A percentile compares a stretch with the other conserved stretches of the same genome.
These are phyloP conservation scores for Macrotis lagotis DNA, from an alignment of 2,113 vertebrate genomes.

Conservation along the genomic window DNA sequence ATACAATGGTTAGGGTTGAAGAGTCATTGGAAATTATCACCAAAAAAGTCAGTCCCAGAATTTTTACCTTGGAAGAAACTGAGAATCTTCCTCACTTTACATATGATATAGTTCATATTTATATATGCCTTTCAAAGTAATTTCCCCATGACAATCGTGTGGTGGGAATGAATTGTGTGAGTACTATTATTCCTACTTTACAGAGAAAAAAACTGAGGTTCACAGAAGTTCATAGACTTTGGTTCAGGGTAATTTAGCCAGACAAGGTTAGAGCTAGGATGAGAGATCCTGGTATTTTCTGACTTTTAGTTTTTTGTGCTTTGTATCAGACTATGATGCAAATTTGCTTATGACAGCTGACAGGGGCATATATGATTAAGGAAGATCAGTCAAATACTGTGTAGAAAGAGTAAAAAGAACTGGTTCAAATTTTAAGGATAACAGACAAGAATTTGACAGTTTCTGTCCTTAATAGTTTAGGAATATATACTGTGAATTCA, in stretches of 20 bases:
- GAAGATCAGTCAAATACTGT: not conserved
- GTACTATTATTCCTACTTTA: no score
- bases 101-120: not conserved
- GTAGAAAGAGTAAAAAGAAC: not conserved
- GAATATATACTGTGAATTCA: not conserved
- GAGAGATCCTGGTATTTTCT: not conserved
- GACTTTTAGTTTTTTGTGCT: not conserved
- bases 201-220: not conserved
- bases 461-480: not conserved
- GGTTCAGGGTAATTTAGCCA: not conserved
- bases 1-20: not conserved
- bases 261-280: not conserved
- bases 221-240: not conserved
- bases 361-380: not conserved
- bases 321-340: accelerated
- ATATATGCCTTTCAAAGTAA: not conserved
- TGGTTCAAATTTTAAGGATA: not conserved
- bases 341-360: no score
- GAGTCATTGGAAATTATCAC: not conserved
- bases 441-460: not conserved
- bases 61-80: not conserved
- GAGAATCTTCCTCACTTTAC: not conserved
- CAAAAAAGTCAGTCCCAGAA: not conserved
- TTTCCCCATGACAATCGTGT: not conserved
- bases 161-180: not conserved